Evolutionary conservation across 2,888 invertebrate genomes (phyloP), one percentile per base, ranked within the genome.

Genomic region (Drosophila setosimentum): DNA sequence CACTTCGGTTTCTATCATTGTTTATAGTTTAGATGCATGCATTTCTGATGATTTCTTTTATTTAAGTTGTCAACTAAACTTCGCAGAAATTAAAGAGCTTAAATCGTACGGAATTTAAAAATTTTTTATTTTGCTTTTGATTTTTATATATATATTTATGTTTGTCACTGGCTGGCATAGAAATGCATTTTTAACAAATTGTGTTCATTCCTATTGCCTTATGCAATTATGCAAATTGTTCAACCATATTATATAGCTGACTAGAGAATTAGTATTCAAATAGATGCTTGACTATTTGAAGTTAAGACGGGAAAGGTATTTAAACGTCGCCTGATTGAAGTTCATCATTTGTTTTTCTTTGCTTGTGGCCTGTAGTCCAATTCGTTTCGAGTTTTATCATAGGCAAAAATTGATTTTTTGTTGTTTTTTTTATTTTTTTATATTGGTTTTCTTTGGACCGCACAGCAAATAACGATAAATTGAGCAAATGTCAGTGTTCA

Each of bases 321-420:
- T 1, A 13, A 33, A 16, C 27, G 50, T 42, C 32, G 37, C 2
- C 3, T 0, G 29, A 7, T 24, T 21, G 7, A 3, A 30, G 13
- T 33, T 29, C n/a, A n/a, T 49, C 30, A 11, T 18, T 60, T 54
- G 40, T 18, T 63, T 63, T 42, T 27, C 35, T 27, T 40, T 37
- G 50, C 57, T 48, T 16, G 50, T 40, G 40, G 50, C 53, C 60
- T 65, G 53, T 68, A 45, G 61, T 66, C 30, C 68, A 54, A 66
- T 70, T 69, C 80, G 63, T 58, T 70, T 54, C 68, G 61, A 82
- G 73, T 82, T 79, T 83, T 88, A 81, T 87, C 90, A 88, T 83
- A 76, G 90, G 80, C 77, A 70, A 89, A 80, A 87, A 87, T 87
- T 88, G 86, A 87, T 87, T 87, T 90, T 88, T 86, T 88, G 70